These are phyloP conservation scores for Hesperia comma DNA, from an alignment of 2,888 invertebrate genomes.

Conservation along the genomic window DNA sequence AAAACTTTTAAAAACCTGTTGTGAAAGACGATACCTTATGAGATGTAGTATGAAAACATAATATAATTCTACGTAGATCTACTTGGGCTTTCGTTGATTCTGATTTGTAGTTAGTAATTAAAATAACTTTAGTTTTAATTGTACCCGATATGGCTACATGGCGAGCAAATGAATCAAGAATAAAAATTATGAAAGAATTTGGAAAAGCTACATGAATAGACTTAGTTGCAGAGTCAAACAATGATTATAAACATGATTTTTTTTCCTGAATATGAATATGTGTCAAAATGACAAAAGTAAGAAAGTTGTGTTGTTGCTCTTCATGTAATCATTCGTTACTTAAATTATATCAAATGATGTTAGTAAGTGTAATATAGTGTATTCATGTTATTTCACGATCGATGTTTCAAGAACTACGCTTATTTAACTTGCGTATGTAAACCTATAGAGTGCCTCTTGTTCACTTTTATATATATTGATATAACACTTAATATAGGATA, in stretches of 20 bases:
- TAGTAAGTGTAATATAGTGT: slow-evolving; percentile 57
- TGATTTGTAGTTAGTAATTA: slow-evolving; percentile 52
- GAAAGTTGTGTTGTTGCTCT: background rate
- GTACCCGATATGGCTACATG: slow-evolving; percentile 17
- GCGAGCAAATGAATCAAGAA: background rate
- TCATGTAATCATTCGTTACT: slow-evolving; percentile 12
- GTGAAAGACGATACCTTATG: slow-evolving; percentile 80
- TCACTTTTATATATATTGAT: slow-evolving; percentile 84
- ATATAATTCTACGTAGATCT: slow-evolving; percentile 66
- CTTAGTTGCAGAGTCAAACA: too few species aligned
- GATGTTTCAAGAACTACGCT: slow-evolving; percentile 80
- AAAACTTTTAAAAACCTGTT: slow-evolving; percentile 67
- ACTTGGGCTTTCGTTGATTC: slow-evolving; percentile 56
- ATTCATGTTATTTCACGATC: slow-evolving; percentile 65
- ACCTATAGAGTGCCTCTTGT: slow-evolving; percentile 85
- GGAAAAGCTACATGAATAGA: too few species aligned
- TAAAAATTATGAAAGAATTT: too few species aligned
- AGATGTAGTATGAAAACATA: slow-evolving; percentile 67
- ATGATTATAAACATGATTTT: too few species aligned
- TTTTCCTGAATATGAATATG: background rate
- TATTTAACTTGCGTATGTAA: slow-evolving; percentile 80
- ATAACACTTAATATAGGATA: slow-evolving; percentile 75
- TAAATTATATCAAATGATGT: slow-evolving; percentile 49
- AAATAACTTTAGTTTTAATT: slow-evolving; percentile 46
- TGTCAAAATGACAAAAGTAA: background rate